Evolutionary conservation across 1,140 invertebrate species (phyloP), one percentile per base, ranked within the genome.

Genomic region (Eriocheir sinensis): DNA sequence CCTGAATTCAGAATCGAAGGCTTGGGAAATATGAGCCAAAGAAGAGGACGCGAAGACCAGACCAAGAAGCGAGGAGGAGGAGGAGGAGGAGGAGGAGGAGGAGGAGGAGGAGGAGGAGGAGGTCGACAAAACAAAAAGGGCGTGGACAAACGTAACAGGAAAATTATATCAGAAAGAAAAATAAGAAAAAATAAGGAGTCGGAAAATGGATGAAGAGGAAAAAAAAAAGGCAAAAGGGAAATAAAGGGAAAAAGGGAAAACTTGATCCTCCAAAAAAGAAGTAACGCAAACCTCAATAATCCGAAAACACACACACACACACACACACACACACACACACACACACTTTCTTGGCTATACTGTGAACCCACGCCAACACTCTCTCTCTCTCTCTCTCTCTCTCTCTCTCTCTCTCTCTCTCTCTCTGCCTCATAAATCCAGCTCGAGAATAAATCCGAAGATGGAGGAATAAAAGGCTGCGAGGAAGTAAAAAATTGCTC

Each of bases 281-380:
- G n/a, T 72, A 15, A n/a, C 60, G n/a, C 60, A 72, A 8, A 30
- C 4, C 4, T 30, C 80, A 83, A 1, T 17, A 12, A 83, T n/a
- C 15, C 30, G 30, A 12, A 32, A 12, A 38, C 36, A 83, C 81
- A 83, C 81, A 34, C 81, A 83, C 81, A 34, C 30, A 83, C 81
- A 32, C 81, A 38, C 36, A 83, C 81, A 83, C 81, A 34, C 81
- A 83, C 81, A 83, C 30, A 83, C 81, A 32, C 81, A 38, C 40
- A 36, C 32, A 86, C 83, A 40, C 83, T 34, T 17, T 40, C 34
- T n/a, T 41, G 4, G 83, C 40, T 0, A 38, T 15, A 12, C n/a
- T n/a, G n/a, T 15, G 21, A 86, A 36, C 30, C 15, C 83, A 27
- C 40, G 9, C 83, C 34, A 17, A 15, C 17, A 86, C 34, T 15